Conservation (phyloP, 2,888 invertebrate genomes). For the Chloromyia formosa region DNA sequence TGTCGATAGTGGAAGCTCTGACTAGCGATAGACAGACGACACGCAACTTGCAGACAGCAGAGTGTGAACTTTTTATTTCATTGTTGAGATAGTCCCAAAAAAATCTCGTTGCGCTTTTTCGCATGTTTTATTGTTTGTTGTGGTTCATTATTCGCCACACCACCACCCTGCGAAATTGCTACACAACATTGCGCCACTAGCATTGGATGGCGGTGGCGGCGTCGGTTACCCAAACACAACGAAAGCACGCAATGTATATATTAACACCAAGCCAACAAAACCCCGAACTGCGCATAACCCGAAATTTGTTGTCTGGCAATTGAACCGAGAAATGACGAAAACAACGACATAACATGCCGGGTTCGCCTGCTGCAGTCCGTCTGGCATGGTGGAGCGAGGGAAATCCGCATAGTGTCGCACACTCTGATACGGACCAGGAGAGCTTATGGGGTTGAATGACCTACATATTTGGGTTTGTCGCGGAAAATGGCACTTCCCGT, state of each 20-base stretch:
- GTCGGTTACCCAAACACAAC: no score
- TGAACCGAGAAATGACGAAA: constrained; percentile 37
- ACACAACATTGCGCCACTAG: not conserved
- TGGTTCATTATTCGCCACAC: not conserved
- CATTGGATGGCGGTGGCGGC: not conserved
- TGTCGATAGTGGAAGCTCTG: not conserved
- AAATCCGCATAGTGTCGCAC: not conserved
- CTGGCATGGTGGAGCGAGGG: constrained; percentile 30
- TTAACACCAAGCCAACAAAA: constrained; percentile 28
- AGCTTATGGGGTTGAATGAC: constrained; percentile 45
- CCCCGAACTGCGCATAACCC: constrained; percentile 41
- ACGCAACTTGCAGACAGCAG: not conserved
- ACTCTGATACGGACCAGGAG: not conserved
- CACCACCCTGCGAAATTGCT: not conserved
- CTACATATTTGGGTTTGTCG: constrained; percentile 40
- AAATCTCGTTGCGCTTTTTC: constrained; percentile 30
- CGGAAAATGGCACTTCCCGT: constrained; percentile 15
- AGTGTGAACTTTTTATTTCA: not conserved
- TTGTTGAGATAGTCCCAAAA: not conserved
- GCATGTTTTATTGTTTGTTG: constrained; percentile 14
- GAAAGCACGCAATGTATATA: not conserved
- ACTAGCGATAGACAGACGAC: not conserved
- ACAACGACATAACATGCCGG: not conserved
- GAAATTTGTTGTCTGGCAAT: constrained; percentile 42
- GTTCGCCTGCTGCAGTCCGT: constrained; percentile 1